Evolutionary conservation across 1,140 invertebrate species (phyloP), one percentile per base, ranked within the genome.

Genomic region (Calephelis virginiensis): DNA sequence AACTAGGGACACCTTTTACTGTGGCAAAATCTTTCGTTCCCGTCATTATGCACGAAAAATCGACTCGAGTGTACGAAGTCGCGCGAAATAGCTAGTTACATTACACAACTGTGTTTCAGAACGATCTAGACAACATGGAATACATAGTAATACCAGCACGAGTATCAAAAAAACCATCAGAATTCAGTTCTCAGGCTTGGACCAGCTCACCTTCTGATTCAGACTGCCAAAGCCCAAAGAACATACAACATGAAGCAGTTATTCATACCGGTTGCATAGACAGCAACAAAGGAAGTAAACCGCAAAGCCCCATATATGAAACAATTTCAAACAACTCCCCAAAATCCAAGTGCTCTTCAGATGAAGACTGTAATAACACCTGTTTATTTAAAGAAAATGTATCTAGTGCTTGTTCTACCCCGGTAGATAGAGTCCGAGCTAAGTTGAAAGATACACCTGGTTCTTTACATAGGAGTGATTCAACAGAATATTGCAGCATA

Each of bases 401-500:
- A 48, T 83, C 85, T 0, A 90, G 87, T 63, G 81, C 81, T 47
- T 90, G 83, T 61, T 90, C 88, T 0, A 90, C 88, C 7, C 88
- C 88, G 0, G 74, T 90, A 70, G 66, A 80, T 40, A 90, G 88
- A 56, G 72, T 89, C 1, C 69, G 71, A 49, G 73, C 81, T 0
- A 71, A 80, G 63, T 74, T 84, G 12, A 88, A 81, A 69, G 82
- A 86, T 17, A 85, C 88, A 0, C 86, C 88, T 40, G 81, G 82
- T 11, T 71, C 73, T 11, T 76, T 91, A 59, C 85, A 91, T 17
- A 86, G 84, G 71, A 91, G 89, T 61, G 89, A 91, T 70, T 92
- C 91, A 1, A 92, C 91, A 0, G 90, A 92, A 76, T 92, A 92
- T 63, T 91, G 90, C 64, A 91, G 89, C 49, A 82, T 92, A 56